These are phyloP conservation scores for Meloidogyne floridensis DNA, from an alignment of 1,140 invertebrate genomes.

Conservation along the genomic window DNA sequence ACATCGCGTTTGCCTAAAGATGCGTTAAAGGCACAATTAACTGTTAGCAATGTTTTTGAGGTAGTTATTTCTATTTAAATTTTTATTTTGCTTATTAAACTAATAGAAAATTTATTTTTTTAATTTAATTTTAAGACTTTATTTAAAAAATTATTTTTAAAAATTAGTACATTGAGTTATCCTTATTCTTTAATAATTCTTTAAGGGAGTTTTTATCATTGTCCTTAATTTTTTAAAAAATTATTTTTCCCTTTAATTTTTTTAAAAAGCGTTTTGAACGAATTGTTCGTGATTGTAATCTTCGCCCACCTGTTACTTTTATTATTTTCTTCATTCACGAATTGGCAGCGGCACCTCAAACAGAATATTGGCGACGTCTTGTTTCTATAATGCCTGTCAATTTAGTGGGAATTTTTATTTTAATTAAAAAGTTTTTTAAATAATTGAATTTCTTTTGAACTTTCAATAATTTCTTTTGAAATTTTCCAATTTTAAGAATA, in stretches of 20 bases:
- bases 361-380: conserved; percentile 43
- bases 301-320: conserved; percentile 43
- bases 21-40: neutral
- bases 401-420: conserved; percentile 27
- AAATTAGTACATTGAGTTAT: too few species aligned
- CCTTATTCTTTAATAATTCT: too few species aligned
- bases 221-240: neutral
- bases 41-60: neutral
- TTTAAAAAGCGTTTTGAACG: conserved; percentile 37
- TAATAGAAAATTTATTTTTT: too few species aligned
- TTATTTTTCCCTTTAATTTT: neutral
- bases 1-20: neutral
- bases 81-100: neutral
- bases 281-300: conserved; percentile 29
- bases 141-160: neutral
- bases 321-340: conserved; percentile 47
- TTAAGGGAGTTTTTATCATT: neutral
- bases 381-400: conserved; percentile 48
- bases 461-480: too few species aligned
- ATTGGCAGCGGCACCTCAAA: conserved; percentile 42
- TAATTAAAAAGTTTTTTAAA: neutral
- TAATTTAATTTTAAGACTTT: neutral
- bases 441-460: neutral
- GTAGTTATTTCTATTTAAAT: neutral
- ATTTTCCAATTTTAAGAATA: too few species aligned